Evolutionary conservation across 2,888 invertebrate species (phyloP).

Genomic region (Drosophila atripex): DNA sequence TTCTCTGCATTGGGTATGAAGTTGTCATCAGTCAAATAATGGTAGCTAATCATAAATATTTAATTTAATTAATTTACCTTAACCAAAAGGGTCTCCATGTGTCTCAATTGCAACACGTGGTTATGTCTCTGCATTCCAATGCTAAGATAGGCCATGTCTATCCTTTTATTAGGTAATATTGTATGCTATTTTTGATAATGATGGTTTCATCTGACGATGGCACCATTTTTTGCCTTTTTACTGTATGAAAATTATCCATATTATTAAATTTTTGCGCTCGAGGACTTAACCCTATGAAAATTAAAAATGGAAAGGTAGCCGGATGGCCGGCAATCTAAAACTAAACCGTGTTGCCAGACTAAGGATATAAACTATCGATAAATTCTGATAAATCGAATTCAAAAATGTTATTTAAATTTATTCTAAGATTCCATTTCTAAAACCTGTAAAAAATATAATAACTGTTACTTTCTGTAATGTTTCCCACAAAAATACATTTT

Average conservation of each 20-base stretch:
- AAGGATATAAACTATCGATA: background rate
- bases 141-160: background rate
- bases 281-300: background rate
- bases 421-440: no score
- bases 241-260: background rate
- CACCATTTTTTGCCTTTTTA: background rate
- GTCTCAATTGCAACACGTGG: conserved; percentile 27
- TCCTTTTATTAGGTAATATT: background rate
- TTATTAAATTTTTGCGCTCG: background rate
- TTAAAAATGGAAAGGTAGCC: background rate
- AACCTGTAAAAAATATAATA: no score
- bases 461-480: no score
- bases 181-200: accelerated
- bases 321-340: background rate
- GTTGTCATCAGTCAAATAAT: conserved; percentile 30
- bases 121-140: background rate
- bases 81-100: background rate
- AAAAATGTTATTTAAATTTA: background rate
- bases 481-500: no score
- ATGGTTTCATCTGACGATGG: no score
- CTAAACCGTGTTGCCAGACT: background rate
- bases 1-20: conserved; percentile 34
- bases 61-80: conserved; percentile 2
- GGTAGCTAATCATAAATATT: background rate
- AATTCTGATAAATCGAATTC: background rate